A percentile compares a stretch with the other conserved stretches of the same genome.
Evolutionary conservation across 2,888 invertebrate species (phyloP).

Genomic region (Digitonthophagus gazella): DNA sequence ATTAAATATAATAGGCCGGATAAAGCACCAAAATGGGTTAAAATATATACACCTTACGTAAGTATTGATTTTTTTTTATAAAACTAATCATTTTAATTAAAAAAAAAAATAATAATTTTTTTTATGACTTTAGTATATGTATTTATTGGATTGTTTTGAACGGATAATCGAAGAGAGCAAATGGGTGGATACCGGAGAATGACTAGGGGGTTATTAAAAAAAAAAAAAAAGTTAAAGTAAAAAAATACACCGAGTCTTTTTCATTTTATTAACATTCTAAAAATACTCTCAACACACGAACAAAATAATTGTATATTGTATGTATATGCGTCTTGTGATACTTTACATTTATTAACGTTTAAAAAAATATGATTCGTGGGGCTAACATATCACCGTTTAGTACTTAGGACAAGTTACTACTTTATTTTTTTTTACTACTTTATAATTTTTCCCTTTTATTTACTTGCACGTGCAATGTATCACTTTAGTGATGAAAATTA

Average conservation of each 20-base stretch:
- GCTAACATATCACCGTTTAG: background rate
- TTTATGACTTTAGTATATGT: constrained; percentile 70
- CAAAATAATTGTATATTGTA: background rate
- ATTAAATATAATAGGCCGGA: constrained; percentile 82
- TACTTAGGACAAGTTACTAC: background rate
- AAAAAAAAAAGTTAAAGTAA: too few relatives aligned
- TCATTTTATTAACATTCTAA: background rate
- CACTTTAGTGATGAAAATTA: background rate
- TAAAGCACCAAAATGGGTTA: constrained; percentile 79
- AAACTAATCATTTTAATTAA: background rate
- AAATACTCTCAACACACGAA: background rate
- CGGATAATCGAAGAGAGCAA: constrained; percentile 90
- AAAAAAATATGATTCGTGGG: background rate
- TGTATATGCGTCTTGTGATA: background rate
- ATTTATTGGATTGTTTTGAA: constrained; percentile 92
- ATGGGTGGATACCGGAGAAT: constrained; percentile 81
- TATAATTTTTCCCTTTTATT: background rate
- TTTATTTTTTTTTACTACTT: background rate
- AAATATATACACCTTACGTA: constrained; percentile 87
- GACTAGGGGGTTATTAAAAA: constrained; percentile 44
- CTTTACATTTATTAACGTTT: background rate
- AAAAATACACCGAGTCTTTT: too few relatives aligned
- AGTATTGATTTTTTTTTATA: constrained; percentile 48
- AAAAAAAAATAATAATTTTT: constrained; percentile 13
- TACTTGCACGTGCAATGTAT: background rate